A percentile compares a stretch with the other conserved stretches of the same genome.
Conservation (phyloP, 2,797 vertebrate species). For the Calcarius lapponicus region DNA sequence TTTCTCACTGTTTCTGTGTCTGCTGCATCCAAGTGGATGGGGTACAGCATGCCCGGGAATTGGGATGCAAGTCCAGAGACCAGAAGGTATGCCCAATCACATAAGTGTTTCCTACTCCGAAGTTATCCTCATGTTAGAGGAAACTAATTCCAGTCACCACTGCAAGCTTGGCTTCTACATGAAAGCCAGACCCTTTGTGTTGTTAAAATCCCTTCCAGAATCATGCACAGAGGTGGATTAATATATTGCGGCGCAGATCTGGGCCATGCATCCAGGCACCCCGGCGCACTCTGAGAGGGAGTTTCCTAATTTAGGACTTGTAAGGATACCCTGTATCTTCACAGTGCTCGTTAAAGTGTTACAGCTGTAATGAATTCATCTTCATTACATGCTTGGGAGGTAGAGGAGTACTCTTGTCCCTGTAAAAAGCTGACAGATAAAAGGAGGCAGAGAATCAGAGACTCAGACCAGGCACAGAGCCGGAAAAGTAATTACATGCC, state of each 20-base stretch:
- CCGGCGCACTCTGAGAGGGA: neutral
- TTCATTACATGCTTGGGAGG: conserved; percentile 55
- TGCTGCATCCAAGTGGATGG: neutral
- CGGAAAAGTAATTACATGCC: conserved; percentile 67
- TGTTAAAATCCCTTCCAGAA: conserved; percentile 15
- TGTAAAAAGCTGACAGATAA: conserved; percentile 62
- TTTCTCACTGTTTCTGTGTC: neutral
- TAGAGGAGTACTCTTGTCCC: conserved; percentile 43
- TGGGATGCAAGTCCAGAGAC: neutral
- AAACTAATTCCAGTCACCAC: neutral
- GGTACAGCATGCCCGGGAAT: neutral
- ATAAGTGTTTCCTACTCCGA: neutral
- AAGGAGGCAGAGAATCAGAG: conserved; percentile 49
- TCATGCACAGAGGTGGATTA: neutral
- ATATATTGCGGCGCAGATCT: neutral
- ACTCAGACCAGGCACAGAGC: conserved; percentile 44
- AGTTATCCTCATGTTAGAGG: neutral
- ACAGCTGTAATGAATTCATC: conserved; percentile 65
- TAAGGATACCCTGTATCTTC: conserved; percentile 45
- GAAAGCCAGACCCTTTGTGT: neutral
- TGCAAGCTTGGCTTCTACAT: neutral
- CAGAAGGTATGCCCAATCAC: neutral
- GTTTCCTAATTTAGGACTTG: conserved; percentile 51
- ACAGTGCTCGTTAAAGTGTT: conserved; percentile 48
- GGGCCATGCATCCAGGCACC: neutral